A percentile compares a stretch with the other conserved stretches of the same genome.
Conservation (phyloP, 2,888 invertebrate genomes). For the Acanthococcus lagerstroemiae region DNA sequence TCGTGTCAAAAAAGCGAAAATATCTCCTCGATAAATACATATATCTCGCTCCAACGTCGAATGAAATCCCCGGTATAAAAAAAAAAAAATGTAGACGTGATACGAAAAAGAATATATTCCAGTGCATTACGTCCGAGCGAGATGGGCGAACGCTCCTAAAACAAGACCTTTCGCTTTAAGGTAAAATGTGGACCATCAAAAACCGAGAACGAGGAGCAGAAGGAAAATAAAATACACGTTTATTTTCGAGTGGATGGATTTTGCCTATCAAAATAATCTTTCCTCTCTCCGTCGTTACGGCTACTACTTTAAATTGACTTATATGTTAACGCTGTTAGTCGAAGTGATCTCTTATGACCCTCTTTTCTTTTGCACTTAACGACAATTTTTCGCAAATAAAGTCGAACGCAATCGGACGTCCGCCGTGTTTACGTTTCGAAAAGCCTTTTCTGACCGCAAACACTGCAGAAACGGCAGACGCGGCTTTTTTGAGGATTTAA, state of each 20-base stretch:
- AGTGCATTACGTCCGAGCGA: conserved; percentile 3
- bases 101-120: neutral
- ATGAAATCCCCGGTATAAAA: conserved; percentile 4
- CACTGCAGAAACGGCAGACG: no score
- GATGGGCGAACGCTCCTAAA: conserved; percentile 4
- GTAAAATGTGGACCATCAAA: neutral
- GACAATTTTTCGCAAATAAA: conserved; percentile 8
- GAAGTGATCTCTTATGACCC: conserved; percentile 9
- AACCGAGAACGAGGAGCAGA: neutral
- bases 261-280: conserved; percentile 29
- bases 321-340: conserved; percentile 1
- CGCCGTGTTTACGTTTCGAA: conserved; percentile 11
- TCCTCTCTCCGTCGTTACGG: neutral
- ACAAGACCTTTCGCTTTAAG: conserved; percentile 16
- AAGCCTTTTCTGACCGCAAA: neutral
- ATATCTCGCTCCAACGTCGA: neutral
- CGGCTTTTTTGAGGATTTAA: no score
- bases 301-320: neutral
- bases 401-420: conserved; percentile 1
- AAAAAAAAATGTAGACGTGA: conserved; percentile 1
- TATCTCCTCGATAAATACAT: conserved; percentile 12
- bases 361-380: conserved; percentile 18
- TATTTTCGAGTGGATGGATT: conserved; percentile 31
- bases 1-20: conserved; percentile 19
- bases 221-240: conserved; percentile 23